A percentile compares a stretch with the other conserved stretches of the same genome.
These are phyloP conservation scores for Halichoeres trimaculatus DNA, from an alignment of 2,113 vertebrate species.

Conservation along the genomic window DNA sequence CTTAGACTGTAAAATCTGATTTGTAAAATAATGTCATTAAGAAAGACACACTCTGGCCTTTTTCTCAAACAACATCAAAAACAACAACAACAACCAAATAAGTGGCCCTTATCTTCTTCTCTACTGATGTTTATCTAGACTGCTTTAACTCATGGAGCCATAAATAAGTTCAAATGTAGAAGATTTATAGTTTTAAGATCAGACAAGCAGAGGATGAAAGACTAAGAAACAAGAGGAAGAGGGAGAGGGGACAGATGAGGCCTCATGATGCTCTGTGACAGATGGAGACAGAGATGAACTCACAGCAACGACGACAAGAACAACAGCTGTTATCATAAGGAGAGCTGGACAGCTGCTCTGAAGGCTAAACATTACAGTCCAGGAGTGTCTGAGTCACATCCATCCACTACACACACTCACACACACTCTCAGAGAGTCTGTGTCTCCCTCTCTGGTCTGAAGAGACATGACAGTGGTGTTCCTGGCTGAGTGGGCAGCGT, in stretches of 20 bases:
- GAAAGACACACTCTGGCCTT: too few relatives aligned
- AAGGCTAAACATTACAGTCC: conserved; percentile 43
- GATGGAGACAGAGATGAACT: conserved; percentile 19
- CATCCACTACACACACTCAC: not conserved
- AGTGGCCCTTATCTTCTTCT: too few relatives aligned
- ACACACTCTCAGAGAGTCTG: conserved; percentile 3
- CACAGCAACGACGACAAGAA: not conserved
- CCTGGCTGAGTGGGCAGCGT: conserved; percentile 45
- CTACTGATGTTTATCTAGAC: not conserved
- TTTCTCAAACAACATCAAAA: too few relatives aligned
- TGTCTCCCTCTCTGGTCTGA: not conserved
- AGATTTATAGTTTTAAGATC: not conserved
- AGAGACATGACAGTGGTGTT: conserved; percentile 39
- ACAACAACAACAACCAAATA: too few relatives aligned
- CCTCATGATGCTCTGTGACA: not conserved
- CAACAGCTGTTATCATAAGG: conserved; percentile 30
- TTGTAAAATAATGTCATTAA: too few relatives aligned
- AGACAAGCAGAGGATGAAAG: not conserved
- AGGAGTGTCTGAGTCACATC: conserved; percentile 47
- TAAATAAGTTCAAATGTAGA: too few relatives aligned
- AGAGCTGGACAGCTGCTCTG: conserved; percentile 34
- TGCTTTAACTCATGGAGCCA: too few relatives aligned
- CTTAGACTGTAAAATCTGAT: too few relatives aligned
- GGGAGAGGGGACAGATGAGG: not conserved
- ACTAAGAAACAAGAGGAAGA: not conserved